A percentile compares a stretch with the other conserved stretches of the same genome.
These are phyloP conservation scores for Philotrypesis tridentata DNA, from an alignment of 1,140 invertebrate genomes.

Conservation along the genomic window DNA sequence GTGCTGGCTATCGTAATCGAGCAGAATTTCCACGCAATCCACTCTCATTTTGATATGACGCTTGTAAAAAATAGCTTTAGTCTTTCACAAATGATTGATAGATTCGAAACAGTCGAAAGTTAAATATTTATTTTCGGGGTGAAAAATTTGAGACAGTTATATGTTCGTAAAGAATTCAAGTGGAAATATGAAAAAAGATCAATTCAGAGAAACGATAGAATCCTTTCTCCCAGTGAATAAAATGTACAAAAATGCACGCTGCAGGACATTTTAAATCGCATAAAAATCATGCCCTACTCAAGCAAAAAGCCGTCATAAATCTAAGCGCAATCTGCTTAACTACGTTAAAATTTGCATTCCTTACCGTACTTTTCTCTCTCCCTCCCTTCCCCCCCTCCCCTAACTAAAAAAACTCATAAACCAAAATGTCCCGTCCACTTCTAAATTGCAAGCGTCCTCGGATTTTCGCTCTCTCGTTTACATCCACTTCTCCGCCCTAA, in stretches of 20 bases:
- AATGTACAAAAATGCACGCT: too few species aligned
- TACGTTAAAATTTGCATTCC: not conserved
- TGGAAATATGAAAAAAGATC: too few species aligned
- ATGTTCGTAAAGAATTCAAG: too few species aligned
- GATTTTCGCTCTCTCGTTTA: not conserved
- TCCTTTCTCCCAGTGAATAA: too few species aligned
- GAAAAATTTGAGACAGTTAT: too few species aligned
- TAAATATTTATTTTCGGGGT: not conserved
- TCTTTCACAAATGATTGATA: not conserved
- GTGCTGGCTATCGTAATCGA: not conserved
- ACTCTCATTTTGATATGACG: not conserved
- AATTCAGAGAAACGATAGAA: too few species aligned
- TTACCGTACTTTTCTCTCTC: too few species aligned
- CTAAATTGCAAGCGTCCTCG: not conserved
- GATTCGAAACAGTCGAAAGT: not conserved
- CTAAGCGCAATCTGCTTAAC: not conserved
- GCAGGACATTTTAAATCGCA: too few species aligned
- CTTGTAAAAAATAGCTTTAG: not conserved
- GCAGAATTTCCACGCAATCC: not conserved
- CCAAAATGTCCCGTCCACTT: too few species aligned
- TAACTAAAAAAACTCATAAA: not conserved
- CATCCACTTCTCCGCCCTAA: not conserved
- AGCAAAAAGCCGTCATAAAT: not conserved
- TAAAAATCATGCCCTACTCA: too few species aligned
- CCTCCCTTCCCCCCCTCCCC: too few species aligned